phyloP scores from a whole-genome alignment of 1,140 invertebrate genomes.

The Dendrolimus kikuchii region DNA sequence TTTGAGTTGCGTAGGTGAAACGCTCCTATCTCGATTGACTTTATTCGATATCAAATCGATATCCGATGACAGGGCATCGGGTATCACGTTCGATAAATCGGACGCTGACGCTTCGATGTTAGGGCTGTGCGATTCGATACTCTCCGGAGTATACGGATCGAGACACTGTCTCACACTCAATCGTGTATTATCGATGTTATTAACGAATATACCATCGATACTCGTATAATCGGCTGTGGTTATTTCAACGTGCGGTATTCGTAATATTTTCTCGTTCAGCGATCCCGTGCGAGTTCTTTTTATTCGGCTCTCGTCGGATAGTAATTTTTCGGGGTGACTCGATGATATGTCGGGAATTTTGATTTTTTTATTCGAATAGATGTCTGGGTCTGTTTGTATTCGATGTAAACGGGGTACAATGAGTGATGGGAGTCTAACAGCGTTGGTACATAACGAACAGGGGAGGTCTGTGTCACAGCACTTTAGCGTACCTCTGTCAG shows the following conservation, averaged over 20 bases:
- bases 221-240: slow-evolving; percentile 67
- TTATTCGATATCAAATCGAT: slow-evolving; percentile 29
- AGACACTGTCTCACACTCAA: slow-evolving; percentile 59
- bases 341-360: slow-evolving; percentile 14
- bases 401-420: slow-evolving; percentile 35
- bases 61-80: neutral
- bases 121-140: slow-evolving; percentile 82
- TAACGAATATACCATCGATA: slow-evolving; percentile 68
- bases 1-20: slow-evolving; percentile 74
- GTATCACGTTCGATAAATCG: slow-evolving; percentile 21
- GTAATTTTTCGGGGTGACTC: slow-evolving; percentile 30
- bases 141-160: slow-evolving; percentile 85
- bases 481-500: slow-evolving; percentile 84
- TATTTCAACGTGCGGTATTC: slow-evolving; percentile 70
- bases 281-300: slow-evolving; percentile 52
- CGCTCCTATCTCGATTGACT: slow-evolving; percentile 59
- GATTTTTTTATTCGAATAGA: slow-evolving; percentile 49
- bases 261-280: slow-evolving; percentile 40
- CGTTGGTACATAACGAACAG: slow-evolving; percentile 49
- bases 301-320: slow-evolving; percentile 42
- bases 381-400: slow-evolving; percentile 26
- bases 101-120: slow-evolving; percentile 66
- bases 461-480: slow-evolving; percentile 73
- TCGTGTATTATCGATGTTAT: slow-evolving; percentile 71
- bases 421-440: slow-evolving; percentile 68